Evolutionary conservation across 2,113 vertebrate species (phyloP).

Genomic region (Takifugu flavidus): DNA sequence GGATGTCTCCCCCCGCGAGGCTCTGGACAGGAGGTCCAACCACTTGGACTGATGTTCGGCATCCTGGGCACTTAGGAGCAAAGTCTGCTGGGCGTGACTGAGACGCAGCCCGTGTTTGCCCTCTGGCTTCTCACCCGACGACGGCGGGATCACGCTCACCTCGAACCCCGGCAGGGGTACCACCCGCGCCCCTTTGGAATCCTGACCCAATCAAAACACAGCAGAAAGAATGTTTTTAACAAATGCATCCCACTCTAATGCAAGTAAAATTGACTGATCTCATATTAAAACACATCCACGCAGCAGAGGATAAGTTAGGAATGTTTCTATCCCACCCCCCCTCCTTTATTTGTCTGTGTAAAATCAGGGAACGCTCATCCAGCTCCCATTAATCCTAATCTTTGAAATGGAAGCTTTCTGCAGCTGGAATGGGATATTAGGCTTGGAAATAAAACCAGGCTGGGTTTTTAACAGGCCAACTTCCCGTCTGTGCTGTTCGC

Average conservation of each 20-base stretch:
- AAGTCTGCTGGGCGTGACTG: conserved; percentile 77
- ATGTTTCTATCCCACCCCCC: conserved; percentile 5
- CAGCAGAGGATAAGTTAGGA: conserved; percentile 5
- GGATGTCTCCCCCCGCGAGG: conserved; percentile 66
- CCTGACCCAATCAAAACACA: conserved; percentile 61
- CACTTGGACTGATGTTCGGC: conserved; percentile 80
- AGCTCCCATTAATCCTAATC: conserved; percentile 65
- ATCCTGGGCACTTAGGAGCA: conserved; percentile 81
- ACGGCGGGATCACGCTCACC: conserved; percentile 59
- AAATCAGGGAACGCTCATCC: conserved; percentile 52
- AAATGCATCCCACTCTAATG: no score
- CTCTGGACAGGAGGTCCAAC: conserved; percentile 79
- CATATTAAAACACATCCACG: no score
- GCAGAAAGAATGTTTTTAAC: background rate
- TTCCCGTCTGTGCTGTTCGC: conserved; percentile 18
- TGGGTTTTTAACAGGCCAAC: conserved; percentile 39
- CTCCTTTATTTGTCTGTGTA: conserved; percentile 37
- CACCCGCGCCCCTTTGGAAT: conserved; percentile 60
- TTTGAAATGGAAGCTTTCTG: conserved; percentile 56
- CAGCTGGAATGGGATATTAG: conserved; percentile 51
- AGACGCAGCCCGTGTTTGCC: conserved; percentile 77
- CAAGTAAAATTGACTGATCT: no score
- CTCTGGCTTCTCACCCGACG: conserved; percentile 73
- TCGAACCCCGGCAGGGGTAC: conserved; percentile 81
- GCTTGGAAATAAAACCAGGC: conserved; percentile 44